Evolutionary conservation across 2,113 vertebrate genomes (phyloP), one percentile per base, ranked within the genome.

Genomic region (Syrmaticus mikado): DNA sequence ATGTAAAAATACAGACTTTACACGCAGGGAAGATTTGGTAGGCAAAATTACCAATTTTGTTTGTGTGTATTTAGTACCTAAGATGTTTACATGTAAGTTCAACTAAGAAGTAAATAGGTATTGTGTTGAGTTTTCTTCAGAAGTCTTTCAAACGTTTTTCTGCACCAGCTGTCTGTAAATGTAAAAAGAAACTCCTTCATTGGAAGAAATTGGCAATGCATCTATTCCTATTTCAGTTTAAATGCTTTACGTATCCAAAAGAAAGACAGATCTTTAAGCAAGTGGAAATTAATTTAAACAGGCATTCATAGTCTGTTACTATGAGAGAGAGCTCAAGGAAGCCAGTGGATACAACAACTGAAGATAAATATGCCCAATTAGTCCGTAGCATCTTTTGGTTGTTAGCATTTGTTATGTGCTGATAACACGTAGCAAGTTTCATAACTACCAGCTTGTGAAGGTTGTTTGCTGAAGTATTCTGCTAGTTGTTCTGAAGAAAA

Each of bases 321-420:
- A 15, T 17, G 41, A 43, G 41, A 65, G 18, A 43, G 24, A 77
- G 11, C 25, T 72, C 34, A 82, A 34, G 20, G 5, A 86, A 46
- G 50, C 66, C 45, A 66, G 5, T 38, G 55, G 5, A 8, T 28
- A 45, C 13, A 15, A 77, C 13, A 36, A 61, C 24, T 18, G 6
- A 32, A 48, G 38, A 24, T 27, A 38, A 8, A 14, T 0, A 2
- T n/a, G 22, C 30, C 15, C n/a, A 68, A 2, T 11, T 80, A 36
- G 8, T 86, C 10, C 13, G 4, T 24, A 75, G n/a, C 38, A 36
- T 52, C 10, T 46, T 77, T 20, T 0, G 0, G 3, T 71, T 75
- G 13, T 55, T 36, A 17, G 10, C 15, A 2, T 46, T 82, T 82
- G 11, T 16, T 41, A 4, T 17, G 1, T 27, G 5, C 50, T 57